These are phyloP conservation scores for Pristionchus pacificus DNA, from an alignment of 1,140 invertebrate genomes.

Conservation along the genomic window DNA sequence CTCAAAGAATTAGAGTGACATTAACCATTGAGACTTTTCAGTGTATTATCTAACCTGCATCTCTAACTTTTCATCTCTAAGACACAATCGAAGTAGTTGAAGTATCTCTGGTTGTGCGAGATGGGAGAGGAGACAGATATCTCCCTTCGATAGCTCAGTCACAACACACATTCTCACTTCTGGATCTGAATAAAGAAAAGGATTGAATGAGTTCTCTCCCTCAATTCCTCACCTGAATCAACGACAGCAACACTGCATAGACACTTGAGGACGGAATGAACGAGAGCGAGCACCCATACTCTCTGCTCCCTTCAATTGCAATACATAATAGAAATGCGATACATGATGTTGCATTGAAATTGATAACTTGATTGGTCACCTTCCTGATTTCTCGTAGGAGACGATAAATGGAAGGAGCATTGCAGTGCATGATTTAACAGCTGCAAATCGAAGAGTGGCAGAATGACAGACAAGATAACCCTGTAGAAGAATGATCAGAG, in stretches of 20 bases:
- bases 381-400: conserved; percentile 58
- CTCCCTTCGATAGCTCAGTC: conserved; percentile 73
- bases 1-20: too few species aligned
- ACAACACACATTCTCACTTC: conserved; percentile 90
- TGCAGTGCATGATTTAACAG: conserved; percentile 84
- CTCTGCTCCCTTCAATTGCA: conserved; percentile 4
- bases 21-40: too few species aligned
- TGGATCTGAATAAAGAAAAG: conserved; percentile 66
- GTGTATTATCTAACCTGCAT: conserved; percentile 80
- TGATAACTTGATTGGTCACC: conserved; percentile 61
- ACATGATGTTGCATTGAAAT: conserved; percentile 86
- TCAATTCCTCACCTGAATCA: conserved; percentile 68
- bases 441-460: conserved; percentile 84
- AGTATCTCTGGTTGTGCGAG: conserved; percentile 92
- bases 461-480: conserved; percentile 88
- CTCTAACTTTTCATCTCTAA: conserved; percentile 96
- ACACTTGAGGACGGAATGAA: conserved; percentile 65
- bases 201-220: background rate
- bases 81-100: conserved; percentile 82
- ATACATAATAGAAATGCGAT: background rate
- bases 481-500: too few species aligned
- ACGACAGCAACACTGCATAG: conserved; percentile 88
- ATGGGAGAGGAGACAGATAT: conserved; percentile 80
- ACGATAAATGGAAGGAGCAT: conserved; percentile 75
- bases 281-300: conserved; percentile 8